Evolutionary conservation across 2,888 invertebrate species (phyloP), one percentile per base, ranked within the genome.

Genomic region (Ennomos erosarius): DNA sequence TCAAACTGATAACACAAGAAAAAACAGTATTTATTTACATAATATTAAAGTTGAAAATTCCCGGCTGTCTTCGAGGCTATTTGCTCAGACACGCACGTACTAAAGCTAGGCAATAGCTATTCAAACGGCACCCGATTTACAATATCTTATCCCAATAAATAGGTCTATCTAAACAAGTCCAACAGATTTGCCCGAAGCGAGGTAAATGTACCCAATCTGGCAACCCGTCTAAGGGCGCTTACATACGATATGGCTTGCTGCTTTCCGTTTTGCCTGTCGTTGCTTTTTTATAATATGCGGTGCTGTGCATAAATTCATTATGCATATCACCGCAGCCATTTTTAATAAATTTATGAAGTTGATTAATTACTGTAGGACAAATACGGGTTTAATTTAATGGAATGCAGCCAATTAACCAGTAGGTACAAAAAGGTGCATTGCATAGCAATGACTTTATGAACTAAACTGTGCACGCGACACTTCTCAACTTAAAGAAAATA

Each of bases 71-170:
- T 40, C 44, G 11, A 40, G 13, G 45, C 40, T 40, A 13, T 46
- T 54, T 34, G n/a, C 54, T 40, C 48, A 35, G 47, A 39, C 48
- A 45, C 42, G 39, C 54, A 54, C 59, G 54, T 60, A 47, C 55
- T n/a, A 43, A 55, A 60, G 51, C 59, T 38, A 50, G 51, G 51
- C 59, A 43, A 60, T 60, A 51, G 34, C 47, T 55, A 44, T 59
- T 38, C 47, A 43, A 54, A 49, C 26, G 46, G 51, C 16, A 55
- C 42, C 55, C 59, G 59, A 60, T 60, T 60, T 51, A 60, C 59
- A 51, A 55, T 60, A 47, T 60, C 51, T 60, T 55, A 60, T 51
- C 46, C 55, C 50, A 46, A 59, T 55, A 60, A 51, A 60, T 55
- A 60, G 50, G 42, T 47, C 55, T 55, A 51, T 60, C 26, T 60